Conservation (phyloP, 2,113 vertebrate genomes). For the Actenoides lindsayi region DNA sequence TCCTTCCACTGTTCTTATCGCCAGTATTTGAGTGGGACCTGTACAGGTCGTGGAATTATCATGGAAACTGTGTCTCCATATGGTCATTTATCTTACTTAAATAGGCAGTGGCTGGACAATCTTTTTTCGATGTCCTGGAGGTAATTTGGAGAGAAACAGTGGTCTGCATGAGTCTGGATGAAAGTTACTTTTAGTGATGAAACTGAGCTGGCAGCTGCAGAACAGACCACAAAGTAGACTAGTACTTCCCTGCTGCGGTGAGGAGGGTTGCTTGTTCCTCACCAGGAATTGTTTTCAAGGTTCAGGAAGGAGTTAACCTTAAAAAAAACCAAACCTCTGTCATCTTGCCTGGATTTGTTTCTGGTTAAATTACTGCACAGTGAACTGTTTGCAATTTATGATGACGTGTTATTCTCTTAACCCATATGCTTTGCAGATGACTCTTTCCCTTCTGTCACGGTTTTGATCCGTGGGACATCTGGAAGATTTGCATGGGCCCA, state of each 20-base stretch:
- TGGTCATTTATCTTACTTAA: background rate
- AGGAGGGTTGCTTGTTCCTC: background rate
- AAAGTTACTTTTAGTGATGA: background rate
- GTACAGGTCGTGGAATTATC: background rate
- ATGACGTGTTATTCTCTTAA: background rate
- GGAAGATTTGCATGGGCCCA: conserved; percentile 96
- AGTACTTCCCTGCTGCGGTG: background rate
- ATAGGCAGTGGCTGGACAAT: background rate
- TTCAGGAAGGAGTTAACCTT: background rate
- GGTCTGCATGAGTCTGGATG: background rate
- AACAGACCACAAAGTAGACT: background rate
- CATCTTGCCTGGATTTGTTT: background rate
- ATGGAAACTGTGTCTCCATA: background rate
- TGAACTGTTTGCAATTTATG: background rate
- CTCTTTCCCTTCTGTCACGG: conserved; percentile 91
- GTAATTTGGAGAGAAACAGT: background rate
- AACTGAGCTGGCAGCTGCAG: background rate
- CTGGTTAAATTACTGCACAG: background rate
- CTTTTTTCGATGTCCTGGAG: background rate
- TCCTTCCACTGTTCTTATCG: background rate
- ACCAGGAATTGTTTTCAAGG: background rate
- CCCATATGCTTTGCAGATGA: conserved; percentile 78
- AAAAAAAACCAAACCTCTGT: background rate
- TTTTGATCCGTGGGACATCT: conserved; percentile 91
- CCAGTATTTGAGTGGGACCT: background rate